Evolutionary conservation across 2,888 invertebrate species (phyloP).

Genomic region (Lasioglossum pauxillum): DNA sequence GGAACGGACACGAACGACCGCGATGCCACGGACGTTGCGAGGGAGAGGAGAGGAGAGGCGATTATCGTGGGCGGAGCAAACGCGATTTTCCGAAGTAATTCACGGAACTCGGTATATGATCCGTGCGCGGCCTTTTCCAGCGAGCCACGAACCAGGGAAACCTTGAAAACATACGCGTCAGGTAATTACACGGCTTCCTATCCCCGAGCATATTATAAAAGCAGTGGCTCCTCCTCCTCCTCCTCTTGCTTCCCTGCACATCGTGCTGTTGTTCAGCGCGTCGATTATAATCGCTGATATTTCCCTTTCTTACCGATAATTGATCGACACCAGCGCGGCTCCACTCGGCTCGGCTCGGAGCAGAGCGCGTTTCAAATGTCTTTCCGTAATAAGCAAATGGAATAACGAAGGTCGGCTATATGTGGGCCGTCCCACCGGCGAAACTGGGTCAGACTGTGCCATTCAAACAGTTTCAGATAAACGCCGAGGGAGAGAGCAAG

Average conservation of each 20-base stretch:
- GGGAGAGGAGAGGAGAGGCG: neutral
- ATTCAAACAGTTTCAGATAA: constrained; percentile 15
- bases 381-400: constrained; percentile 34
- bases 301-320: constrained; percentile 40
- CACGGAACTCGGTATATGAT: neutral
- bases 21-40: neutral
- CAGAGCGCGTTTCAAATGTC: constrained; percentile 25
- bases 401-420: constrained; percentile 33
- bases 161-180: constrained; percentile 61
- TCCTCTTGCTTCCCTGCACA: neutral
- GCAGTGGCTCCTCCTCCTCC: neutral
- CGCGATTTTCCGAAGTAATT: constrained; percentile 6
- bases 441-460: constrained; percentile 29
- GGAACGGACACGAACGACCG: neutral
- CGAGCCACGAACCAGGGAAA: constrained; percentile 33
- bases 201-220: constrained; percentile 28
- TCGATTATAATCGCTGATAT: constrained; percentile 30
- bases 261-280: neutral
- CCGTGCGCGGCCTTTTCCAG: constrained; percentile 11
- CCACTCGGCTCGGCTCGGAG: neutral
- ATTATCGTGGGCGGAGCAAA: neutral
- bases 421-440: constrained; percentile 1
- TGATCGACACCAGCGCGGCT: constrained; percentile 14
- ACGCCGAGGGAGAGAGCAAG: neutral
- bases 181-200: constrained; percentile 59